Evolutionary conservation across 2,113 vertebrate species (phyloP).

Genomic region (Tetraodon nigroviridis): DNA sequence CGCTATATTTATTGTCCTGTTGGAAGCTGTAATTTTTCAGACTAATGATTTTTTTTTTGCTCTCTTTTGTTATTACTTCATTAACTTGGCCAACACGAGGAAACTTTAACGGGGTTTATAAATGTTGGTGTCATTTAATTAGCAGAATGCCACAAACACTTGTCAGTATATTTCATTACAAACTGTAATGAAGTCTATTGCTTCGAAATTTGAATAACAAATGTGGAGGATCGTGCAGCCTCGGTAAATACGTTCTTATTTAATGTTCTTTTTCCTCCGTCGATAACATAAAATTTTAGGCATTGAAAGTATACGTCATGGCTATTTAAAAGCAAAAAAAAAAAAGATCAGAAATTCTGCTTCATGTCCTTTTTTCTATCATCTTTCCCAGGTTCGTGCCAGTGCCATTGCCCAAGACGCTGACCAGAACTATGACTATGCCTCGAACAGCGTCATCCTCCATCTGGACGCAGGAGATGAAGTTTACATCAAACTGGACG

Average conservation of each 20-base stretch:
- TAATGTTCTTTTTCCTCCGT: not conserved
- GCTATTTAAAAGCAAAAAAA: too few species aligned
- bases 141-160: slow-evolving; percentile 1
- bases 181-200: not conserved
- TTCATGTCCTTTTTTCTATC: slow-evolving; percentile 6
- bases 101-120: not conserved
- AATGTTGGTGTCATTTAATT: not conserved
- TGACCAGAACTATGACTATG: slow-evolving; percentile 98
- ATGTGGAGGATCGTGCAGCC: not conserved
- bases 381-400: slow-evolving; percentile 86
- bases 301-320: not conserved
- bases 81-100: slow-evolving; percentile 6
- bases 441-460: slow-evolving; percentile 97
- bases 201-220: not conserved
- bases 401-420: slow-evolving; percentile 97
- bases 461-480: slow-evolving; percentile 95
- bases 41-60: not conserved
- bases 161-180: not conserved
- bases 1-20: not conserved
- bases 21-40: slow-evolving; percentile 1
- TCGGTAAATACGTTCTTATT: not conserved
- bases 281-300: not conserved
- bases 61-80: not conserved
- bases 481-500: slow-evolving; percentile 95
- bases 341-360: too few species aligned